Evolutionary conservation across 2,797 vertebrate genomes (phyloP).

Genomic region (Leptatherina wallacei): DNA sequence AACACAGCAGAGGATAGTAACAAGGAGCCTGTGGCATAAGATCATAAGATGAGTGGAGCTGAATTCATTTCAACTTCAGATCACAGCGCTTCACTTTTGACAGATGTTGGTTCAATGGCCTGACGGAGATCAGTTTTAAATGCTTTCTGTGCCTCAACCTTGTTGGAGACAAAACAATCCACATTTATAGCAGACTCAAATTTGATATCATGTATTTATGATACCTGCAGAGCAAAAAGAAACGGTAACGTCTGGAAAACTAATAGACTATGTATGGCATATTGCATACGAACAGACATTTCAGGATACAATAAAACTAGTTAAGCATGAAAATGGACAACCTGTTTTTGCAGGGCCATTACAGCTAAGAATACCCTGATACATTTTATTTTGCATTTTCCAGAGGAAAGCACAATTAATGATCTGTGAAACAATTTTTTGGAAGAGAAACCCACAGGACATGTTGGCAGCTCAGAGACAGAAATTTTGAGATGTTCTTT

Average conservation of each 20-base stretch:
- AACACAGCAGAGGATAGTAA: conserved; percentile 45
- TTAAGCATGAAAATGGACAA: conserved; percentile 58
- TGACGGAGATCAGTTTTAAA: conserved; percentile 59
- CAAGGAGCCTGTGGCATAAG: conserved; percentile 40
- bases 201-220: conserved; percentile 51
- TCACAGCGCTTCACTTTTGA: conserved; percentile 74
- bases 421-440: conserved; percentile 64
- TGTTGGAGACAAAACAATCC: conserved; percentile 49
- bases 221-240: conserved; percentile 49
- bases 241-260: conserved; percentile 61
- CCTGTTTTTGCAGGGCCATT: conserved; percentile 52
- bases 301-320: conserved; percentile 65
- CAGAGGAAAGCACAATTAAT: conserved; percentile 68
- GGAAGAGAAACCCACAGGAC: conserved; percentile 59
- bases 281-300: conserved; percentile 60
- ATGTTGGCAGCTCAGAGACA: conserved; percentile 41
- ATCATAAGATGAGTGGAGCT: conserved; percentile 52
- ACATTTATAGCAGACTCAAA: conserved; percentile 52
- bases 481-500: conserved; percentile 49
- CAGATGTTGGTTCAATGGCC: conserved; percentile 61
- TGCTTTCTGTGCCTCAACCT: conserved; percentile 38
- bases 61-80: conserved; percentile 75
- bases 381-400: conserved; percentile 59
- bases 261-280: conserved; percentile 40
- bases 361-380: conserved; percentile 65